Conservation (phyloP, 2,113 vertebrate genomes). For the Scalopus aquaticus region DNA sequence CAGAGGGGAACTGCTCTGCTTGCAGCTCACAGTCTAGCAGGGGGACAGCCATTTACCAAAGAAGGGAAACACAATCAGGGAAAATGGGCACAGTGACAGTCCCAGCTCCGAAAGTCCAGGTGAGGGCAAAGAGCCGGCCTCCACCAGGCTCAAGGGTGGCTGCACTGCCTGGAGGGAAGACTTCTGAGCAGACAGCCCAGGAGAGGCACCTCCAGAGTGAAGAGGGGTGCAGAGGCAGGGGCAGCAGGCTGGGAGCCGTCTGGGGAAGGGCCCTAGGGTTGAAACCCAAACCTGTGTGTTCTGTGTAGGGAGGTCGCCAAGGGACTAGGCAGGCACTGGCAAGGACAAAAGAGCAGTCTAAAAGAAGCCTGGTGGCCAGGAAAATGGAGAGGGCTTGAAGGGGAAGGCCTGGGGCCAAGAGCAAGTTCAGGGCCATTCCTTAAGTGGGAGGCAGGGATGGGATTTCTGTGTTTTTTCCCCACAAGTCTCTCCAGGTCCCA, state of each 20-base stretch:
- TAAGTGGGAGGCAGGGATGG: not conserved
- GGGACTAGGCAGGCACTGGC: too few species aligned
- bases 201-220: not conserved
- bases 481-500: not conserved
- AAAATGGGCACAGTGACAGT: accelerated
- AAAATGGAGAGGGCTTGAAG: not conserved
- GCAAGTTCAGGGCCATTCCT: not conserved
- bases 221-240: not conserved
- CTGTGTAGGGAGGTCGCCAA: not conserved
- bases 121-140: accelerated
- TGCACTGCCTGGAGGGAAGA: too few species aligned
- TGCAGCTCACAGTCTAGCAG: not conserved
- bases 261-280: not conserved
- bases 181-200: not conserved
- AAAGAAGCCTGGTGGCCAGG: not conserved
- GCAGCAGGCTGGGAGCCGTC: not conserved
- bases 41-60: not conserved
- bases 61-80: not conserved
- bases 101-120: not conserved
- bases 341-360: not conserved
- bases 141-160: not conserved
- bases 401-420: not conserved
- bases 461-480: not conserved
- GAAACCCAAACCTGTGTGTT: too few species aligned
- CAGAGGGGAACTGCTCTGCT: accelerated